These are phyloP conservation scores for Tinea trinotella DNA, from an alignment of 2,888 invertebrate species.

Conservation along the genomic window DNA sequence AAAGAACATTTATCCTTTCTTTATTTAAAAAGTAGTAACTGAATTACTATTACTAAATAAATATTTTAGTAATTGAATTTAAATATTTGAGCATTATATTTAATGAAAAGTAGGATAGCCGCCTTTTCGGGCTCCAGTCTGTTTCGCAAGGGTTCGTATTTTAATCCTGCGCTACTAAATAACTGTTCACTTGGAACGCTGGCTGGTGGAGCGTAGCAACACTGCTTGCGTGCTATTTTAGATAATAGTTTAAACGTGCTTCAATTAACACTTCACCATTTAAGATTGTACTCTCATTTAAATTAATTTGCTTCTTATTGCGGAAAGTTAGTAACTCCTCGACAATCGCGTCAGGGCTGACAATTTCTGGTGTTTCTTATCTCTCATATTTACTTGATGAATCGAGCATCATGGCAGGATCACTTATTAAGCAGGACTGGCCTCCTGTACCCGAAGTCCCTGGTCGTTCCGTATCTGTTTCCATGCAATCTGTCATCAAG, in stretches of 20 bases:
- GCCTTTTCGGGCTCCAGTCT: slow-evolving; percentile 15
- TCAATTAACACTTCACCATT: slow-evolving; percentile 14
- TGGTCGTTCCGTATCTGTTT: slow-evolving; percentile 22
- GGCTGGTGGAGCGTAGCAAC: slow-evolving; percentile 25
- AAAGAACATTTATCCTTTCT: neutral
- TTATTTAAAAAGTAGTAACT: neutral
- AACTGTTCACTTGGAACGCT: slow-evolving; percentile 27
- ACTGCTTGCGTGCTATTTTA: slow-evolving; percentile 18
- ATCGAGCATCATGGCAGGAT: slow-evolving; percentile 25
- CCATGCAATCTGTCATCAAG: slow-evolving; percentile 23
- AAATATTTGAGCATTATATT: slow-evolving; percentile 13
- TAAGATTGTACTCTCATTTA: slow-evolving; percentile 22
- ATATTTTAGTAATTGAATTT: slow-evolving; percentile 12
- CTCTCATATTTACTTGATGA: slow-evolving; percentile 25
- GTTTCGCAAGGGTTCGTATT: slow-evolving; percentile 22
- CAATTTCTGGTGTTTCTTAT: slow-evolving; percentile 22
- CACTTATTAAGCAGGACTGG: slow-evolving; percentile 23
- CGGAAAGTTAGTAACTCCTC: slow-evolving; percentile 23
- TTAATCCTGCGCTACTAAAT: slow-evolving; percentile 25
- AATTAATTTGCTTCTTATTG: slow-evolving; percentile 23
- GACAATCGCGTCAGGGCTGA: slow-evolving; percentile 22
- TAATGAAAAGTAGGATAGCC: slow-evolving; percentile 11
- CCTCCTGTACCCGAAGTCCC: slow-evolving; percentile 22
- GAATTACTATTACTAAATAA: neutral
- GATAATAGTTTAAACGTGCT: slow-evolving; percentile 7